These are phyloP conservation scores for Tachina lurida DNA, from an alignment of 2,888 invertebrate genomes.

Conservation along the genomic window DNA sequence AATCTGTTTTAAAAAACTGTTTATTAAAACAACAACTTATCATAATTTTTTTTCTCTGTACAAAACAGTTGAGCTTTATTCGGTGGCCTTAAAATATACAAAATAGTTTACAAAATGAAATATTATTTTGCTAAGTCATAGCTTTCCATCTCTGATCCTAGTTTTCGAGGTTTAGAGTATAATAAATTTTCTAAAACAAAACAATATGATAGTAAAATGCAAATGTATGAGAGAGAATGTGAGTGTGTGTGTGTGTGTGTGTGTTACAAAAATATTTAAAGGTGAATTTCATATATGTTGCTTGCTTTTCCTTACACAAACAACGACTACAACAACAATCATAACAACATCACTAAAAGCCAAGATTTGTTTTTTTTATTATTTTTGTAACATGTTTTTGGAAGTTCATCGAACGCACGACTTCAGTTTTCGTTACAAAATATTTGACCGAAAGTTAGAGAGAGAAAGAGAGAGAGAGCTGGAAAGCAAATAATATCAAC, in stretches of 20 bases:
- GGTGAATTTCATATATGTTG: conserved; percentile 61
- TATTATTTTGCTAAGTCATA: neutral
- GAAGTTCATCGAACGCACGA: conserved; percentile 69
- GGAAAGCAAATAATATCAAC: conserved; percentile 14
- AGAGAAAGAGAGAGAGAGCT: neutral
- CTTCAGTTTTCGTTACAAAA: conserved; percentile 47
- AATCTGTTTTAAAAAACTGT: no score
- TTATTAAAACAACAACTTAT: no score
- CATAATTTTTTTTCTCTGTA: no score
- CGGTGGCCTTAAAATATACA: no score
- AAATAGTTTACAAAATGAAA: neutral
- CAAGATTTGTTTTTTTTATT: conserved; percentile 52
- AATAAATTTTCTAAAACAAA: neutral
- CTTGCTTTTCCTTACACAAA: conserved; percentile 54
- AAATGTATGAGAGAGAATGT: neutral
- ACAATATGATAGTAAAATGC: neutral
- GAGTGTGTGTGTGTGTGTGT: no score
- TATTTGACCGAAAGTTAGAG: neutral
- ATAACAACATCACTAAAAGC: conserved; percentile 26
- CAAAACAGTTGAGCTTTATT: no score
- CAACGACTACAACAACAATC: conserved; percentile 31
- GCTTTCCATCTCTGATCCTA: conserved; percentile 13
- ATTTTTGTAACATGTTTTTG: conserved; percentile 61
- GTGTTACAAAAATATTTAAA: conserved; percentile 44
- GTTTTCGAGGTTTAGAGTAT: neutral